A percentile compares a stretch with the other conserved stretches of the same genome.
phyloP scores from a whole-genome alignment of 2,797 vertebrate species.

The Sciaenops ocellatus region DNA sequence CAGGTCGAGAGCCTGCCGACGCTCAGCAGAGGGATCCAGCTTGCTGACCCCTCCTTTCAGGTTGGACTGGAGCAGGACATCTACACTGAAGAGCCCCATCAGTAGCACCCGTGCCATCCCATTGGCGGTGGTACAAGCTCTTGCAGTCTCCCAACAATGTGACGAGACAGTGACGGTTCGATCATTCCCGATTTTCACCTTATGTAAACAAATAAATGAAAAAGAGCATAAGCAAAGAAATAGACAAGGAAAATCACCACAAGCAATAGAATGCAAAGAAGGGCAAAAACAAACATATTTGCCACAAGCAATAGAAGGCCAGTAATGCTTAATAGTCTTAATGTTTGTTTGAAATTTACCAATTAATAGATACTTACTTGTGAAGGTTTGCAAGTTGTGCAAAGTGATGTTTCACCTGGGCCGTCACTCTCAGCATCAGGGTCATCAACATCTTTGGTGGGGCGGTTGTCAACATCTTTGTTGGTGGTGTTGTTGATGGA shows the following conservation, averaged over 20 bases:
- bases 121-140: not conserved
- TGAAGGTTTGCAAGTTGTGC: not conserved
- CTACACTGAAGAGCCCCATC: not conserved
- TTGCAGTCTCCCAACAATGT: not conserved
- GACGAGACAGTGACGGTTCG: not conserved
- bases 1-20: not conserved
- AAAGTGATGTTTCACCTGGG: too few relatives aligned
- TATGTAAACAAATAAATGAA: not conserved
- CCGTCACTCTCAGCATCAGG: too few relatives aligned
- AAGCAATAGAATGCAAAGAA: not conserved
- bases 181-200: not conserved
- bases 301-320: too few relatives aligned
- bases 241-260: not conserved
- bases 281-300: too few relatives aligned
- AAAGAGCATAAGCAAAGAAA: not conserved
- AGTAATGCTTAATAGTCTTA: too few relatives aligned
- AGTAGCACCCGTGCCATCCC: not conserved
- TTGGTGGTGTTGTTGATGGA: not conserved
- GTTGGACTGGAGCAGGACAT: not conserved
- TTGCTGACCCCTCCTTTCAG: not conserved
- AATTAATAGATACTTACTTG: not conserved
- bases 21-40: not conserved
- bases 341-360: too few relatives aligned
- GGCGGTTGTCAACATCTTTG: too few relatives aligned
- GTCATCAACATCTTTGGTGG: too few relatives aligned